Evolutionary conservation across 2,888 invertebrate species (phyloP).

Genomic region (Sycophila texana): DNA sequence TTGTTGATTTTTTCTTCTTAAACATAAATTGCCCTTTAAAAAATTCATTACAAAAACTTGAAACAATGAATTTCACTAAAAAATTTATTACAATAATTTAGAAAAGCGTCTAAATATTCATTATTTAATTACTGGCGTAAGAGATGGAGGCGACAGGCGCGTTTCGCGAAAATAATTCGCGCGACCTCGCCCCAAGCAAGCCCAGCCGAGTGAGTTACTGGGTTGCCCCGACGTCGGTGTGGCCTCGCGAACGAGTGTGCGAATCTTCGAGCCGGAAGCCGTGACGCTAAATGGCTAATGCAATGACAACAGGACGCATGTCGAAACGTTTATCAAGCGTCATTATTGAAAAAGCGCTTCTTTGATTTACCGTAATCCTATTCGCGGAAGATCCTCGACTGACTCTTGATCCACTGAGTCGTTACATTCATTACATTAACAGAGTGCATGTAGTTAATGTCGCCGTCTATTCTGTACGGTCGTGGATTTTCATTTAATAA

Average conservation of each 20-base stretch:
- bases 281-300: conserved; percentile 48
- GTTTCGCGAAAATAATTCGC: conserved; percentile 15
- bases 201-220: background rate
- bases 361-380: too few species aligned
- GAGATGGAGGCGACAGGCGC: too few species aligned
- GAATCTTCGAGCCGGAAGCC: conserved; percentile 44
- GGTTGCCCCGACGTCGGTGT: conserved; percentile 11
- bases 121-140: background rate
- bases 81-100: too few species aligned
- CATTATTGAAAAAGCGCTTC: background rate
- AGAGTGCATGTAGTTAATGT: background rate
- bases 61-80: too few species aligned
- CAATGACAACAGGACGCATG: conserved; percentile 13
- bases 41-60: too few species aligned
- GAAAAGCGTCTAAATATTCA: too few species aligned
- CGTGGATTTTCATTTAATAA: too few species aligned
- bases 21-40: too few species aligned
- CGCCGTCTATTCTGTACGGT: background rate
- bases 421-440: too few species aligned
- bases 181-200: background rate
- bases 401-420: too few species aligned
- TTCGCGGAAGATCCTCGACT: too few species aligned
- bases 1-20: too few species aligned
- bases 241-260: conserved; percentile 22
- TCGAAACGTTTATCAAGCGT: conserved; percentile 1